Evolutionary conservation across 2,113 vertebrate genomes (phyloP), one percentile per base, ranked within the genome.

Genomic region (Triplophysa dalaica): DNA sequence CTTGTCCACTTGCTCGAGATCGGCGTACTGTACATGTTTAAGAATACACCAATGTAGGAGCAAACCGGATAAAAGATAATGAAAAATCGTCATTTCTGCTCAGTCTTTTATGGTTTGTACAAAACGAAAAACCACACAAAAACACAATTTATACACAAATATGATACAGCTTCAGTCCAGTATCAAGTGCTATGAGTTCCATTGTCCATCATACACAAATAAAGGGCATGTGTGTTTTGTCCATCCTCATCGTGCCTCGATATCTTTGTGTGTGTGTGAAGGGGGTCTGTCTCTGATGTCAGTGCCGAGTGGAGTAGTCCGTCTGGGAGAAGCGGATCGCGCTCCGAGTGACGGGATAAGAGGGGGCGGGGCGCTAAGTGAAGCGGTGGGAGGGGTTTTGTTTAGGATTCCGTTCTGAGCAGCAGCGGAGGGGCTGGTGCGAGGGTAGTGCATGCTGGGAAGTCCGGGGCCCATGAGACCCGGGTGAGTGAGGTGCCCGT

Each of bases 401-500:
- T 97, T 97, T 78, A 99, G 94, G 78, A 98, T 89, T 62, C 96
- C 94, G 3, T 97, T 98, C 86, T 96, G 96, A 1, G 95, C 94
- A 0, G 94, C 85, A 2, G 41, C 82, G 0, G 97, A 92, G 50
- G 96, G 96, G 65, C 96, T 98, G 84, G 98, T 94, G 4, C 96
- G 86, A 43, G 97, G 95, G 86, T 96, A 99, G 93, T 98, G 96
- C 96, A 98, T 96, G 93, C 94, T 96, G n/a, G 96, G 95, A 24
- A 98, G 94, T 12, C 95, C 96, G 0, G 97, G 96, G 0, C 94
- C 91, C 86, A 99, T 91, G 48, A 98, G 94, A 81, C 94, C 86
- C 0, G 90, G 94, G 85, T 97, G 96, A 1, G 95, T 92, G 72
- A 97, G 92, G 84, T 97, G 96, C 64, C 94, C 94, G n/a, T 97